Base-by-base conservation (phyloP, 2,113 vertebrate genomes). In the Bungarus multicinctus region DNA sequence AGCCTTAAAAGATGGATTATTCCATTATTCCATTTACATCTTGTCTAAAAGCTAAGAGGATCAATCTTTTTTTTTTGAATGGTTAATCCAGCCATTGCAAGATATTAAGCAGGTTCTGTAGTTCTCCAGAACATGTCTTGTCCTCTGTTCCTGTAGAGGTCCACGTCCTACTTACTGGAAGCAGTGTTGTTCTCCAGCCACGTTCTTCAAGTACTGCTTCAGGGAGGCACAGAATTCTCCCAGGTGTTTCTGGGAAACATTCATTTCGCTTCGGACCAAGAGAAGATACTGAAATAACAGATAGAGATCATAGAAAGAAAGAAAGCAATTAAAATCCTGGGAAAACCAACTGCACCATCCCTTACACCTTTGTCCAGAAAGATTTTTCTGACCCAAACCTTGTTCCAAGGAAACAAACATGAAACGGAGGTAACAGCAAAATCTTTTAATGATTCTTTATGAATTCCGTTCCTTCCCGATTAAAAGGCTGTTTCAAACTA, bases 261-360 rank as follows among this genome's bases (percentile, higher is more conserved):
- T 98, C 99, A 99, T 99, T 98, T 99, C 99, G 2, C 98, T 98
- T 93, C 99, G 98, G 92, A 99, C 98, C 97, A 99, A 98, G 95
- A 98, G 95, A 93, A 99, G 98, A 57, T 99, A 99, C 99, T 99
- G 54, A 43, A 43, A 22, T 1, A 81, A 18, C 34, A 81, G 0
- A 22, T 0, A 39, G 74, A 39, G 6, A 43, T 43, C 34, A 53
- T 10, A 25, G 55, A 64, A 30, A 52, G 27, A 22, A 55, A 25
- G n/a, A 11, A 58, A 74, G 34, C 16, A 9, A 16, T 53, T 11
- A 81, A 81, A 81, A 81, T 22, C 8, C 2, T 3, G 16, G 7
- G 5, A 16, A 39, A 74, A 64, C 30, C 60, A 30, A 34, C 1
- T 3, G 6, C 7, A 39, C 18, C 7, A 43, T 81, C 22, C 7